Percentiles rank a stretch among this genome's conserved stretches.
Conservation (phyloP, 2,797 vertebrate genomes). For the Alosa sapidissima region DNA sequence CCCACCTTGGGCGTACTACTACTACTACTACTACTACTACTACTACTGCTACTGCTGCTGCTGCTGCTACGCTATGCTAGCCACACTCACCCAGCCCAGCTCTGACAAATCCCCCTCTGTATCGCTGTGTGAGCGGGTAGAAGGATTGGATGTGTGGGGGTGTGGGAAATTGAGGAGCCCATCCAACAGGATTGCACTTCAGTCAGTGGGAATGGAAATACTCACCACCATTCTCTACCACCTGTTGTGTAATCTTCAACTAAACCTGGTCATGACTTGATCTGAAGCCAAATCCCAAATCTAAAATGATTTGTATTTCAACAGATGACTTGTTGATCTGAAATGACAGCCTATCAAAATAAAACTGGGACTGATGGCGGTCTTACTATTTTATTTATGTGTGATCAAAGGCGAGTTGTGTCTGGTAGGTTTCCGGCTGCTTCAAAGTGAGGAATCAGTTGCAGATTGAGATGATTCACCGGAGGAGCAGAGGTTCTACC, state of each 20-base stretch:
- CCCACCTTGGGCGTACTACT: neutral
- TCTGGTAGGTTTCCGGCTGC: conserved; percentile 27
- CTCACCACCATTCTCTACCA: too few relatives aligned
- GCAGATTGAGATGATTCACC: conserved; percentile 26
- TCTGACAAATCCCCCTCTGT: neutral
- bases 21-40: too few relatives aligned
- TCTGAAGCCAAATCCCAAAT: neutral
- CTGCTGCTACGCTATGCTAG: neutral
- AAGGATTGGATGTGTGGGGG: neutral
- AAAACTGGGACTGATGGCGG: neutral
- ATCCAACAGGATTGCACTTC: neutral
- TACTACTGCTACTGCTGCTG: neutral
- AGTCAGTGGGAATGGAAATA: neutral
- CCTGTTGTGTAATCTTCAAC: neutral
- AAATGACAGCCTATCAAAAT: neutral
- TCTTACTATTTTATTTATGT: neutral
- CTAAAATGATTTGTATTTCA: neutral
- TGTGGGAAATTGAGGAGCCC: neutral
- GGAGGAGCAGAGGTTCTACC: conserved; percentile 4
- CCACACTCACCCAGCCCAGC: neutral
- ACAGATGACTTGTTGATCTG: neutral
- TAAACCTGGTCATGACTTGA: neutral
- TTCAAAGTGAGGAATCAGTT: conserved; percentile 33
- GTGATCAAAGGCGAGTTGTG: conserved; percentile 17
- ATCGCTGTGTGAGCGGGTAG: neutral